Percentiles rank a stretch among this genome's conserved stretches.
Evolutionary conservation across 2,113 vertebrate genomes (phyloP).

Genomic region (Syrrhaptes paradoxus): DNA sequence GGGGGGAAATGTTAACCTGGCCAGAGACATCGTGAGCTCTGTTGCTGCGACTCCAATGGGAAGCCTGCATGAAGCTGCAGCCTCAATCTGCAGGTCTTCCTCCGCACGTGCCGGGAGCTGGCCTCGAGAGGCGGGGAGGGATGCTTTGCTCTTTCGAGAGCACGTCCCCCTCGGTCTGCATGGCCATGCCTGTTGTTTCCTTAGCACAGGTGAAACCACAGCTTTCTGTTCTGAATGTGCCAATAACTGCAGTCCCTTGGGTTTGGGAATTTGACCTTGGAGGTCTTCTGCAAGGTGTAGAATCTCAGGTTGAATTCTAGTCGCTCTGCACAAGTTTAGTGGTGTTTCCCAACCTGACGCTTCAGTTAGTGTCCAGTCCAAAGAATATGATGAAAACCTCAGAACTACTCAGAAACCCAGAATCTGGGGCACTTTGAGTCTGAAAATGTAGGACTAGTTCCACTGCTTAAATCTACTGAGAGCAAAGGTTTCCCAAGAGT

Average conservation of each 20-base stretch:
- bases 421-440: fast-evolving
- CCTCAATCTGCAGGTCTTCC: background rate
- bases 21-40: background rate
- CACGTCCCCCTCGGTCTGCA: fast-evolving
- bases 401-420: background rate
- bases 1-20: background rate
- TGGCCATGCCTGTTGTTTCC: background rate
- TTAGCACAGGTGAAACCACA: background rate
- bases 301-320: background rate
- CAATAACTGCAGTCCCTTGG: background rate
- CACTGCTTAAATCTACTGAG: background rate
- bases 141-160: background rate
- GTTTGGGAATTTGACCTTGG: background rate
- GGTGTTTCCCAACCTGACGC: background rate
- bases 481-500: background rate
- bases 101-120: background rate
- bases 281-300: background rate
- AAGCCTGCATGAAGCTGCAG: background rate
- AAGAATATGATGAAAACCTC: background rate
- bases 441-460: background rate
- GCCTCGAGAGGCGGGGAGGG: background rate
- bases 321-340: background rate
- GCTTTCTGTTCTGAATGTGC: background rate
- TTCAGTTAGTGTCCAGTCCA: background rate
- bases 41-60: background rate